Base-by-base conservation (phyloP, 2,113 vertebrate species). In the Parus major region DNA sequence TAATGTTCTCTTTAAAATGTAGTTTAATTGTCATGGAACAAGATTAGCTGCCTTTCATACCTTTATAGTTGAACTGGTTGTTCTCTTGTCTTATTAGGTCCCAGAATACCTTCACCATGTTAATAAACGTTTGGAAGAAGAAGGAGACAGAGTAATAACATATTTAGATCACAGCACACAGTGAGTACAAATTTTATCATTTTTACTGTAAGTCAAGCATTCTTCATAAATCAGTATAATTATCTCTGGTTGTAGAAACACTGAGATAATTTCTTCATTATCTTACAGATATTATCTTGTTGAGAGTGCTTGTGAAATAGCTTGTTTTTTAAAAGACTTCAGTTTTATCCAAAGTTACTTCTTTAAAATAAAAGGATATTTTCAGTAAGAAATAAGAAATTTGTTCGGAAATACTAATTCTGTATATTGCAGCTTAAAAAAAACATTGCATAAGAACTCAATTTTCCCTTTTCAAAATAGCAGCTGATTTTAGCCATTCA, bases 101-200 rank as follows among this genome's bases (percentile, higher is more conserved):
- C 98, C 98, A 57, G 98, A 98, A 73, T 98, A 98, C 78, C 98
- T 98, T 82, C 98, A 98, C 93, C 98, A 98, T 47, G 98, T 98
- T 80, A 98, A 78, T 96, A 98, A 97, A 75, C 98, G 98, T 44
- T 95, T 98, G 82, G 98, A 98, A 95, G 98, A 98, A 87, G 98
- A 98, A 89, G 97, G 96, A 72, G 98, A 98, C 92, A 96, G 98
- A 60, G 98, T 98, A 44, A 98, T 98, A 93, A 98, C 98, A 3
- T 98, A 98, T 42, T 95, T 98, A 91, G 98, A 98, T 87, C 98
- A 98, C 36, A 97, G 98, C 92, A 98, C 98, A 60, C 98, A 98
- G 98, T 98, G 77, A 98, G 98, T 97, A 50, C 39, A 60, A 20
- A 33, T 75, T 15, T 36, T 70, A 21, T 27, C 4, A 25, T 56